Conservation (phyloP, 2,113 vertebrate genomes). For the Falcunculus frontatus region DNA sequence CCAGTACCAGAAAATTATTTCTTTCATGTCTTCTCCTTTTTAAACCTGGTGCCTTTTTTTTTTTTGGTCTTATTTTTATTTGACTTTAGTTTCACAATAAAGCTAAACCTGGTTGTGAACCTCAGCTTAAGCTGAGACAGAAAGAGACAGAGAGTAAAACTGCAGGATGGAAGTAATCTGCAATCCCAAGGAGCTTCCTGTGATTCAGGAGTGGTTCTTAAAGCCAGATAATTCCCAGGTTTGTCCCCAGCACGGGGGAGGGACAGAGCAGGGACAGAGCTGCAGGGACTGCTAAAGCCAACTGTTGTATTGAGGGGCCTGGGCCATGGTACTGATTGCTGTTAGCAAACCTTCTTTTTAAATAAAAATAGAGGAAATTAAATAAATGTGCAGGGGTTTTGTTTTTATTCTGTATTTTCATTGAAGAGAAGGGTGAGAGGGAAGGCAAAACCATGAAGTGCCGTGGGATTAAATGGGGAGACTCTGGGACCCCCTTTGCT, state of each 20-base stretch:
- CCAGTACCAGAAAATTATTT: neutral
- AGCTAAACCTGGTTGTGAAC: neutral
- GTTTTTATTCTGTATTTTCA: neutral
- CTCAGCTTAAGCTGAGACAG: neutral
- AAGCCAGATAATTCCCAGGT: neutral
- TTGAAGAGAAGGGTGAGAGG: neutral
- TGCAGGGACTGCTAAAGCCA: neutral
- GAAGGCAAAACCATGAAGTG: neutral
- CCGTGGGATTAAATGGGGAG: neutral
- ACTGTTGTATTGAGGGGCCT: neutral
- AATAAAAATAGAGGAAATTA: conserved; percentile 45
- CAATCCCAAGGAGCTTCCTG: neutral
- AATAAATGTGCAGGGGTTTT: neutral
- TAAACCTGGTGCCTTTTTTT: neutral
- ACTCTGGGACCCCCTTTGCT: neutral
- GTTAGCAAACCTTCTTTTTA: conserved; percentile 49
- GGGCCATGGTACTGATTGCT: neutral
- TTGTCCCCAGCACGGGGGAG: neutral
- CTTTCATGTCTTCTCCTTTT: neutral
- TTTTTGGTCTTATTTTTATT: neutral
- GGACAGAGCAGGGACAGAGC: neutral
- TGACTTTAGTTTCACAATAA: neutral
- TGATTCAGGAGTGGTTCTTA: neutral
- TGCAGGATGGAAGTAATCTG: neutral
- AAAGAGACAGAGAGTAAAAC: neutral